Conservation (phyloP, 2,113 vertebrate species). For the Azemiops feae region DNA sequence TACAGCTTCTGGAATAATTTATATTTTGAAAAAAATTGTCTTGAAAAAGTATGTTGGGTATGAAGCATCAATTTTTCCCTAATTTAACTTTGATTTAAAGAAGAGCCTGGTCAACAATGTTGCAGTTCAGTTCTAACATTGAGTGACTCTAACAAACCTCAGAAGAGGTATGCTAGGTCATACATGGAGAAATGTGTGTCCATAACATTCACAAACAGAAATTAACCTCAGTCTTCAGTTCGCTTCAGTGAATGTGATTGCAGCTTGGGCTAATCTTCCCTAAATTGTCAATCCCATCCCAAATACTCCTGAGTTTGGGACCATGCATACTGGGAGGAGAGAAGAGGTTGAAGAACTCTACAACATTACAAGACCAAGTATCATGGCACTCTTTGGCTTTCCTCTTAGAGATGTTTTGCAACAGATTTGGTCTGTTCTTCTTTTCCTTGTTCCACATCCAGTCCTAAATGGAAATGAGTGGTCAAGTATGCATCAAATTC, state of each 20-base stretch:
- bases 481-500: background rate
- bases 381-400: background rate
- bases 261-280: background rate
- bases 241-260: background rate
- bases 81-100: background rate
- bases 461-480: background rate
- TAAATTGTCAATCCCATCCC: background rate
- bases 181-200: background rate
- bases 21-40: background rate
- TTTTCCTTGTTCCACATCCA: background rate
- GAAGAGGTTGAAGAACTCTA: background rate
- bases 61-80: background rate
- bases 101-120: background rate
- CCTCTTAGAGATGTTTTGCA: background rate
- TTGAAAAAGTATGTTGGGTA: background rate
- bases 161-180: background rate
- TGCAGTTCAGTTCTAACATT: background rate
- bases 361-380: background rate
- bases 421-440: too few species aligned
- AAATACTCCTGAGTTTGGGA: background rate
- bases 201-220: background rate
- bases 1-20: background rate
- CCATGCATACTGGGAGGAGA: background rate
- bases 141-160: background rate
- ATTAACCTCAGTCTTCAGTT: background rate